Base-by-base conservation (phyloP, 2,888 invertebrate genomes). In the Adineta ricciae region DNA sequence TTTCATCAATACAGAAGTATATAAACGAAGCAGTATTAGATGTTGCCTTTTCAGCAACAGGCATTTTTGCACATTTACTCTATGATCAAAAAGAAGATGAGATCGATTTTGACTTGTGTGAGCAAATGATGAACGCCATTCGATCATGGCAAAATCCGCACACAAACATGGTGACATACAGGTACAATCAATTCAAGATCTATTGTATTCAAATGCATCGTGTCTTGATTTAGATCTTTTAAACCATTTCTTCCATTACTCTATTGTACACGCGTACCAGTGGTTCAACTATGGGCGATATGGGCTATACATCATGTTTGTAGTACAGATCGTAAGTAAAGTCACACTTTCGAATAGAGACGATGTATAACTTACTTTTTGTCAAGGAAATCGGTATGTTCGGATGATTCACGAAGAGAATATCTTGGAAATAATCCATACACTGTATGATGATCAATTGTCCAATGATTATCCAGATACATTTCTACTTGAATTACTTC, bases 271-370 rank as follows among this genome's bases (percentile, higher is more conserved):
- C 92, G 93, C 87, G 92, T 93, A 86, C 92, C 93, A 88, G 92
- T 93, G 85, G 93, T 94, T 49, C 94, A 94, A 88, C 89, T 94
- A 86, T 94, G 94, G 94, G 94, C 94, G 19, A 92, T 94, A 9
- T 94, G 94, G 94, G 94, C 94, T 2, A 93, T 94, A 87, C 93
- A 93, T 88, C 94, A 94, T 89, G 94, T 94, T 84, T 93, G 94
- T 88, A 93, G 93, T n/a, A 94, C 78, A 2, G 78, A 78, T 78
- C 92, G 93, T 93, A 90, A 92, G 32, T 64, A 64, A 24, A 21
- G 1, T n/a, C 8, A 21, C 1, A 50, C n/a, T n/a, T n/a, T n/a
- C n/a, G n/a, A n/a, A n/a, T n/a, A n/a, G n/a, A n/a, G n/a, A n/a
- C n/a, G n/a, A n/a, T n/a, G n/a, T n/a, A n/a, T n/a, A n/a, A n/a